phyloP scores from a whole-genome alignment of 2,797 vertebrate genomes.

The Hyperoplus immaculatus region DNA sequence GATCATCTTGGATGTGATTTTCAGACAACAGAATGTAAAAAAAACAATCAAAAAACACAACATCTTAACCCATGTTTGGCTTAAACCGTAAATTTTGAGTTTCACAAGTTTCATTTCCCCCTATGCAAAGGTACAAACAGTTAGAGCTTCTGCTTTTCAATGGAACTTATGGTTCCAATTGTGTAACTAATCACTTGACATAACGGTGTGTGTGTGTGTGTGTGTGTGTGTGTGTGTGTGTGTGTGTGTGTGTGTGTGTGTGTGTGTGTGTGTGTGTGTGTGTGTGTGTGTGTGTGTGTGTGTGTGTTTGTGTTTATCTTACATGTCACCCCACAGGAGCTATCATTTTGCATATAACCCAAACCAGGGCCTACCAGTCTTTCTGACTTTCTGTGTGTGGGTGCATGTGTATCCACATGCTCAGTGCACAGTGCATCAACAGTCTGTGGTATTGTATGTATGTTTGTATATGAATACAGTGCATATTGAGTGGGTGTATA shows the following conservation, averaged over 20 bases:
- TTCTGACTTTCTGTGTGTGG: slow-evolving; percentile 26
- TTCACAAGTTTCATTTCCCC: slow-evolving; percentile 76
- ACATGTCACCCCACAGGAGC: slow-evolving; percentile 13
- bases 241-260: slow-evolving; percentile 13
- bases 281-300: slow-evolving; percentile 16
- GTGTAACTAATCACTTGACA: slow-evolving; percentile 75
- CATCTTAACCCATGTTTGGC: background rate
- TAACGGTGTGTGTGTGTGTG: slow-evolving; percentile 23
- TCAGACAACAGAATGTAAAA: background rate
- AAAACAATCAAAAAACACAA: background rate
- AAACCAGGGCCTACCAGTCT: slow-evolving; percentile 55
- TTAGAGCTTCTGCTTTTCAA: slow-evolving; percentile 75
- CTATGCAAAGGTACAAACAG: slow-evolving; percentile 45
- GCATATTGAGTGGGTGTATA: slow-evolving; percentile 20
- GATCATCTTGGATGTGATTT: slow-evolving; percentile 3
- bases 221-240: slow-evolving; percentile 16
- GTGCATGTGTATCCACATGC: slow-evolving; percentile 54
- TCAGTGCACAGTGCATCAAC: slow-evolving; percentile 37
- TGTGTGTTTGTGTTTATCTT: slow-evolving; percentile 23
- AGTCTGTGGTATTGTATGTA: slow-evolving; percentile 16
- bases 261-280: slow-evolving; percentile 22
- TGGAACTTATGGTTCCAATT: slow-evolving; percentile 57
- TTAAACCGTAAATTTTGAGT: slow-evolving; percentile 16
- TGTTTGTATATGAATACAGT: slow-evolving; percentile 33
- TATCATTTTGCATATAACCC: slow-evolving; percentile 54